Evolutionary conservation across 2,113 vertebrate genomes (phyloP), one percentile per base, ranked within the genome.

Genomic region (Colaptes auratus): DNA sequence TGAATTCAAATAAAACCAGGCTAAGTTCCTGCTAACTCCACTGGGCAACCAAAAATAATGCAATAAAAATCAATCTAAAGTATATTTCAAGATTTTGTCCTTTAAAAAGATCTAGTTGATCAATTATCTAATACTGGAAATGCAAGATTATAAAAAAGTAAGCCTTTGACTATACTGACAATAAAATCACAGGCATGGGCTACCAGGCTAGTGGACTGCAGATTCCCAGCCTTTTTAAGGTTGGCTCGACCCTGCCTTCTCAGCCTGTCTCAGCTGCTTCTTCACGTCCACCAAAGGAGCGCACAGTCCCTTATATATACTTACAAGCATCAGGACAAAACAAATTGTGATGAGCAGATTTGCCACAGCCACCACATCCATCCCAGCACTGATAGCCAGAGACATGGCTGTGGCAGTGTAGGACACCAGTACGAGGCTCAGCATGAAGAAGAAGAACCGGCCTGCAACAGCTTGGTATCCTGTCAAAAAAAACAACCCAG

Each of bases 251-350:
- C 10, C 60, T 73, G 8, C 42, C 56, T 28, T 64, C 39, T 70
- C 28, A 71, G 44, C 15, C 30, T 56, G 5, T 55, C 64, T 91
- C 70, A 76, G 42, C 39, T 82, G 20, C 12, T 69, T 82, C 20
- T 35, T 92, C 44, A 44, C 20, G 12, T 83, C 16, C 48, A 80
- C 27, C 44, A 59, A 75, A 91, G 35, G 13, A 71, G 31, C 31
- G 46, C 66, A 59, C 6, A 35, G 4, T 0, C 12, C 8, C 31
- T 67, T 30, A 39, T 1, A 15, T 28, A 17, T 28, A 95, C 97
- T 96, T 88, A 97, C 97, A 74, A 97, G 91, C 97, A 97, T 97
- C 79, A 97, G 84, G 48, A 97, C 95, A 84, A 97, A 97, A 90
- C 96, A 95, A 82, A 97, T 77, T 3, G 95, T 97, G 88, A 97